A percentile compares a stretch with the other conserved stretches of the same genome.
These are phyloP conservation scores for Rhineura floridana DNA, from an alignment of 2,113 vertebrate genomes.

Conservation along the genomic window DNA sequence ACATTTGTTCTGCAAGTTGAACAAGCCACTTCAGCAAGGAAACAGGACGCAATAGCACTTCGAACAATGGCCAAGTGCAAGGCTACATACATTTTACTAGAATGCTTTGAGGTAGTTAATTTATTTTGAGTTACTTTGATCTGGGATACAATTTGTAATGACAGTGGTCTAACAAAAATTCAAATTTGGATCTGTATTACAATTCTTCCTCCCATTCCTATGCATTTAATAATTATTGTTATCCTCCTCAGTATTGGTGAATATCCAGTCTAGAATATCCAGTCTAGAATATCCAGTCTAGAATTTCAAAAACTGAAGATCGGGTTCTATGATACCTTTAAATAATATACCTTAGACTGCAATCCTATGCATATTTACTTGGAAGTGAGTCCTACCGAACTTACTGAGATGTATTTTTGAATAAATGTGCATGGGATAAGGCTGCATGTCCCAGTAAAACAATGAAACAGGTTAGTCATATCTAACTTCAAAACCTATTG, in stretches of 20 bases:
- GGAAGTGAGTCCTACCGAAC: no score
- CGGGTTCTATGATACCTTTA: not conserved
- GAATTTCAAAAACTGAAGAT: not conserved
- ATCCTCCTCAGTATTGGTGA: not conserved
- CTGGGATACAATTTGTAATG: not conserved
- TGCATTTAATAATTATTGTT: not conserved
- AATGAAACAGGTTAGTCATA: not conserved
- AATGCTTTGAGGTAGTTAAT: not conserved
- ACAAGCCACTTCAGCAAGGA: fast-evolving
- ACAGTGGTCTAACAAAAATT: not conserved
- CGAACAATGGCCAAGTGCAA: not conserved
- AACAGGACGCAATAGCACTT: not conserved
- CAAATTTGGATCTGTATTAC: not conserved
- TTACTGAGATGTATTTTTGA: no score
- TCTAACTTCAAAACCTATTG: not conserved
- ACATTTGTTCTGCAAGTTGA: not conserved
- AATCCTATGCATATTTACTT: not conserved
- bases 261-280: not conserved
- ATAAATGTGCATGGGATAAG: no score
- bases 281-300: not conserved
- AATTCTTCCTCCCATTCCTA: not conserved
- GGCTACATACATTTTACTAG: not conserved
- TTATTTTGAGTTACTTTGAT: not conserved
- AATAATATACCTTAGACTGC: not conserved
- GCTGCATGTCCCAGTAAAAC: no score